phyloP scores from a whole-genome alignment of 35 echinoderm and acorn worm species.

The Hemicentrotus pulcherrimus region DNA sequence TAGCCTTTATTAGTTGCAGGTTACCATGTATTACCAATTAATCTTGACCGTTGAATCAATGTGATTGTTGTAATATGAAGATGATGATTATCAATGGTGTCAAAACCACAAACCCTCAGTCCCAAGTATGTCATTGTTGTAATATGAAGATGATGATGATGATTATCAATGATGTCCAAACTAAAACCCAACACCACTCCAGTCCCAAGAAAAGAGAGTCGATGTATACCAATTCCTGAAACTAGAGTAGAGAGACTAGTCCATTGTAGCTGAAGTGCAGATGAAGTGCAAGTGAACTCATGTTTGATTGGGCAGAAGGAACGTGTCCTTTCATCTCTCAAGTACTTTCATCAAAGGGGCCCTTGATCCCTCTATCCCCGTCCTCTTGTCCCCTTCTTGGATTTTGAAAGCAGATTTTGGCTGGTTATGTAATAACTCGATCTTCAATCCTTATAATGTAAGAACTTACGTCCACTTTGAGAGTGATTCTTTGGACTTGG shows the following conservation, averaged over 20 bases:
- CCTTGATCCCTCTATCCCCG: neutral
- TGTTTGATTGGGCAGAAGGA: neutral
- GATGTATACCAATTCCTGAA: neutral
- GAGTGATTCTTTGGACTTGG: neutral
- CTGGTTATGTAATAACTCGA: neutral
- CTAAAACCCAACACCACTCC: neutral
- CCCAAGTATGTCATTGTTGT: neutral
- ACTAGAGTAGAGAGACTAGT: neutral
- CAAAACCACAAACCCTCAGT: neutral
- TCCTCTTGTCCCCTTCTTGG: neutral
- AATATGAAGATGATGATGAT: no score
- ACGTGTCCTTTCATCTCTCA: neutral
- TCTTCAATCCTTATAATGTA: no score
- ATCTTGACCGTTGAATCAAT: no score
- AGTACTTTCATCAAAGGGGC: neutral
- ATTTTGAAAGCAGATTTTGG: neutral
- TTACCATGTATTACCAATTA: no score
- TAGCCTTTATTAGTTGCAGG: no score
- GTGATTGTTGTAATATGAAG: no score
- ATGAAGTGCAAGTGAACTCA: neutral
- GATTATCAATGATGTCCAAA: no score
- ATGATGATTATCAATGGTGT: no score
- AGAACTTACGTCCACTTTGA: neutral
- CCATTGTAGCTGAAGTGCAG: neutral
- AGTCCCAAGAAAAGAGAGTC: neutral